These are phyloP conservation scores for Cecidostiba fungosa DNA, from an alignment of 2,888 invertebrate species.

Conservation along the genomic window DNA sequence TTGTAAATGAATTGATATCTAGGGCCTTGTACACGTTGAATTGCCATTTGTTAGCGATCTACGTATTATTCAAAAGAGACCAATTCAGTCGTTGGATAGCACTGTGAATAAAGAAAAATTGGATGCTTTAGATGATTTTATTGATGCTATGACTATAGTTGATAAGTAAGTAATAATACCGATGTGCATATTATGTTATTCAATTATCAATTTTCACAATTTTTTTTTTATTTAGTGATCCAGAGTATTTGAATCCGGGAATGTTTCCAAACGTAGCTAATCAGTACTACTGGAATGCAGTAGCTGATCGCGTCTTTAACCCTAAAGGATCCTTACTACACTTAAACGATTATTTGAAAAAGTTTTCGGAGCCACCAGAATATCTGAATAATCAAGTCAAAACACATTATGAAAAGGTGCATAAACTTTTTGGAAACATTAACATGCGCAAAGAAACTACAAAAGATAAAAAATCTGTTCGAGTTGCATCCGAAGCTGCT, in stretches of 20 bases:
- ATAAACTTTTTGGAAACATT: constrained; percentile 64
- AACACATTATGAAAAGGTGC: constrained; percentile 61
- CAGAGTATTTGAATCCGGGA: constrained; percentile 63
- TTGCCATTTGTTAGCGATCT: constrained; percentile 61
- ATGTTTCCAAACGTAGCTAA: constrained; percentile 67
- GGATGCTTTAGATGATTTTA: constrained; percentile 58
- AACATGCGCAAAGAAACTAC: not conserved
- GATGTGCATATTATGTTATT: not conserved
- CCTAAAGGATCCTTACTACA: constrained; percentile 69
- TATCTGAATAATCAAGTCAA: constrained; percentile 61
- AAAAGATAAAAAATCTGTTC: not conserved
- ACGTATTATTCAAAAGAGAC: constrained; percentile 37
- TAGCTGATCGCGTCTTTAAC: constrained; percentile 71
- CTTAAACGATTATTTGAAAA: constrained; percentile 66
- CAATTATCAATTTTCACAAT: not conserved
- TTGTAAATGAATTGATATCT: constrained; percentile 26
- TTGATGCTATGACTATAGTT: constrained; percentile 63
- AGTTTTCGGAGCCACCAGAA: constrained; percentile 66
- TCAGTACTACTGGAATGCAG: constrained; percentile 71
- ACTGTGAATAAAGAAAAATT: constrained; percentile 40
- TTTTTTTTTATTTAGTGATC: constrained; percentile 28
- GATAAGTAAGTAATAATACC: constrained; percentile 47
- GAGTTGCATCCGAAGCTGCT: not conserved
- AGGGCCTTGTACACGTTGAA: constrained; percentile 63
- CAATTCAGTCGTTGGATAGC: constrained; percentile 34